These are phyloP conservation scores for Perdix hodgsoniae DNA, from an alignment of 2,797 vertebrate species.

Conservation along the genomic window DNA sequence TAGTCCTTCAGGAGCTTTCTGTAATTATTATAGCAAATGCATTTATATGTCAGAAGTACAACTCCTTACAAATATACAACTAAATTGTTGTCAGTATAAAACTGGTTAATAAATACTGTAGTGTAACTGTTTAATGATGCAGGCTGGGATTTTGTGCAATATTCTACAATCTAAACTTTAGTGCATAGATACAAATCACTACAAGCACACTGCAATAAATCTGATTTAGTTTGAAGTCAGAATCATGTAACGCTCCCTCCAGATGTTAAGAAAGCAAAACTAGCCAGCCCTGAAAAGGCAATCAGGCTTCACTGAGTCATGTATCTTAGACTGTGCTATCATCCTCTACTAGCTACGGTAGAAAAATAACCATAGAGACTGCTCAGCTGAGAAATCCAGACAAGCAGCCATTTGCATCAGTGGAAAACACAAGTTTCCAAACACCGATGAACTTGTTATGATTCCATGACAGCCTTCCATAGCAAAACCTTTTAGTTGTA, in stretches of 20 bases:
- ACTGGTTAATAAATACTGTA: background rate
- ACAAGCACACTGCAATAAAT: background rate
- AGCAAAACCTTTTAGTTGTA: conserved; percentile 10
- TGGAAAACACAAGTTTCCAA: conserved; percentile 23
- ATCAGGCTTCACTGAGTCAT: conserved; percentile 18
- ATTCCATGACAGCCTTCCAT: conserved; percentile 32
- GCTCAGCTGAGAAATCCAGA: conserved; percentile 29
- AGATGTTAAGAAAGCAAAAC: conserved; percentile 51
- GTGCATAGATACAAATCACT: background rate
- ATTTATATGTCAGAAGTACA: background rate
- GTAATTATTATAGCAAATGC: conserved; percentile 30
- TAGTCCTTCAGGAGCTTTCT: conserved; percentile 13
- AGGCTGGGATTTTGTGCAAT: conserved; percentile 15
- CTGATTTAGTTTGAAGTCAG: conserved; percentile 5
- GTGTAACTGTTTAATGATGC: background rate
- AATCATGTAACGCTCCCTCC: conserved; percentile 16
- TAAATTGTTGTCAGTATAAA: conserved; percentile 28
- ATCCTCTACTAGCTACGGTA: background rate
- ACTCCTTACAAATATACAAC: background rate
- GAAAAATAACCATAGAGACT: background rate
- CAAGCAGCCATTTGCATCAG: background rate
- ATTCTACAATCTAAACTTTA: conserved; percentile 13
- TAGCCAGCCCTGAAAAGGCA: conserved; percentile 48
- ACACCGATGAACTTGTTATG: background rate
- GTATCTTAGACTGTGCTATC: conserved; percentile 4